A percentile compares a stretch with the other conserved stretches of the same genome.
phyloP scores from a whole-genome alignment of 2,888 invertebrate genomes.

The Drosophila ustulata region DNA sequence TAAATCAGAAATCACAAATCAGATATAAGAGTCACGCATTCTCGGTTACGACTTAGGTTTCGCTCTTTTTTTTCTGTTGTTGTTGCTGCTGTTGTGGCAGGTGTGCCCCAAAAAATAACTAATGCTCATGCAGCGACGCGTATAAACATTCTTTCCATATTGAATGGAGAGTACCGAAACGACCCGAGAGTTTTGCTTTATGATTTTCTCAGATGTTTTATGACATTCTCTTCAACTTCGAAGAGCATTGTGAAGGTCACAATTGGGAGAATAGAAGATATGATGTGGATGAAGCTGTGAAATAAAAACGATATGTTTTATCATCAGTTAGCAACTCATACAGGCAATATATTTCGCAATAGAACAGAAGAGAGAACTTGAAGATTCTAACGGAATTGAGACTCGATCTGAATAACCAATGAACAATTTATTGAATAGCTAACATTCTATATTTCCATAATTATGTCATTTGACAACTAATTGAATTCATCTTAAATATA shows the following conservation, averaged over 20 bases:
- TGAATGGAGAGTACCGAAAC: slow-evolving; percentile 36
- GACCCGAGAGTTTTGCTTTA: slow-evolving; percentile 6
- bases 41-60: slow-evolving; percentile 31
- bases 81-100: slow-evolving; percentile 24
- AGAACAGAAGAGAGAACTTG: not conserved
- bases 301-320: slow-evolving; percentile 11
- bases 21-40: slow-evolving; percentile 56
- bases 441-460: not conserved
- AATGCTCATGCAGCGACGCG: slow-evolving; percentile 42
- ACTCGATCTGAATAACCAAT: not conserved
- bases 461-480: not conserved
- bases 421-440: not conserved
- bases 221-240: slow-evolving; percentile 17
- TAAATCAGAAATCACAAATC: slow-evolving; percentile 33
- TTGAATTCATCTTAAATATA: not conserved
- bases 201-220: slow-evolving; percentile 17
- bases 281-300: slow-evolving; percentile 5
- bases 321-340: not conserved
- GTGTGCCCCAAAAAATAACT: slow-evolving; percentile 34
- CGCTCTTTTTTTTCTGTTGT: slow-evolving; percentile 11
- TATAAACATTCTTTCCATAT: slow-evolving; percentile 52
- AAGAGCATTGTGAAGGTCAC: slow-evolving; percentile 49
- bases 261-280: slow-evolving; percentile 6
- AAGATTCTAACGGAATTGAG: slow-evolving; percentile 9
- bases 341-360: slow-evolving; percentile 10